A percentile compares a stretch with the other conserved stretches of the same genome.
Evolutionary conservation across 2,888 invertebrate species (phyloP).

Genomic region (Acrocyrtus sp.): DNA sequence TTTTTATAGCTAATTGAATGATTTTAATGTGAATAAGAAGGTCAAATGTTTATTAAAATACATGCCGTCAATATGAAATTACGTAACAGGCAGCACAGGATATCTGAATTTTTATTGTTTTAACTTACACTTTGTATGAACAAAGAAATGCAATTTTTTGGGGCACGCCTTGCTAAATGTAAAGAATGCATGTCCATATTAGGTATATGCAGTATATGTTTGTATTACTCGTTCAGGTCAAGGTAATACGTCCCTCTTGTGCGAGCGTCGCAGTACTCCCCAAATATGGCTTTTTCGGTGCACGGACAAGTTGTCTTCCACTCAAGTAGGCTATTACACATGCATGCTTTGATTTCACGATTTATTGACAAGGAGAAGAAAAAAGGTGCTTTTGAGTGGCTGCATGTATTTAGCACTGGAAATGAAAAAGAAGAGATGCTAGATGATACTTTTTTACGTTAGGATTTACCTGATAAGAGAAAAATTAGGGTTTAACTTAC

Average conservation of each 20-base stretch:
- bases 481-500: constrained; percentile 25
- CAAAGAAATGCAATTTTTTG: too few species aligned
- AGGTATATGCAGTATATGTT: too few species aligned
- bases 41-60: too few species aligned
- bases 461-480: too few species aligned
- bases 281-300: constrained; percentile 32
- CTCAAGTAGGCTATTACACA: constrained; percentile 18
- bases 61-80: too few species aligned
- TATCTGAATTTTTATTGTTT: too few species aligned
- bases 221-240: constrained; percentile 43
- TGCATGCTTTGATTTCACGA: constrained; percentile 18
- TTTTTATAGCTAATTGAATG: too few species aligned
- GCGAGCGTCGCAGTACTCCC: constrained; percentile 38
- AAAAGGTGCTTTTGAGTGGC: constrained; percentile 44
- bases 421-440: background rate
- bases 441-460: background rate
- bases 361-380: constrained; percentile 47
- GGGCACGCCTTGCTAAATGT: too few species aligned
- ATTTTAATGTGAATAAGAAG: too few species aligned
- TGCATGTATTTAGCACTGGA: constrained; percentile 41
- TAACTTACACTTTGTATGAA: too few species aligned
- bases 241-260: constrained; percentile 46
- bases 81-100: too few species aligned
- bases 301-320: constrained; percentile 46
- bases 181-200: too few species aligned